Percentiles rank a stretch among this genome's conserved stretches.
Conservation (phyloP, 2,888 invertebrate genomes). For the Eupithecia tripunctaria region DNA sequence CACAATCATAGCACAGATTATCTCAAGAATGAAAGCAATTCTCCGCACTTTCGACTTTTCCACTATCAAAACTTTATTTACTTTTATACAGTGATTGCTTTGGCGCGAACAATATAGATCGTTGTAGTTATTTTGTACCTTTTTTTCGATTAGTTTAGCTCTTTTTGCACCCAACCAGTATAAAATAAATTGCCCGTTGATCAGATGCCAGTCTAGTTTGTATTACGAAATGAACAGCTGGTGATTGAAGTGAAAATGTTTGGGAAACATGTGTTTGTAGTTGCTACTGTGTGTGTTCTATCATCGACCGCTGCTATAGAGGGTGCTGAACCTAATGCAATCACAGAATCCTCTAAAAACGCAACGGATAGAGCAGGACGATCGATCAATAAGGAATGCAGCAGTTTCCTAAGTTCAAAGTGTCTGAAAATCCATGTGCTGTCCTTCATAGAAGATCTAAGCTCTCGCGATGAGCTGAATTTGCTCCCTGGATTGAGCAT, state of each 20-base stretch:
- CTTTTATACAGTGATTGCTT: constrained; percentile 67
- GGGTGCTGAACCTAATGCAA: constrained; percentile 59
- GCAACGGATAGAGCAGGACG: constrained; percentile 62
- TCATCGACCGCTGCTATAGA: constrained; percentile 62
- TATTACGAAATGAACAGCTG: constrained; percentile 64
- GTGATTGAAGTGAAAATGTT: constrained; percentile 64
- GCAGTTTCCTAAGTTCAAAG: constrained; percentile 84
- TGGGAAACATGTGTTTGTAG: constrained; percentile 56
- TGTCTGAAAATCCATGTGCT: constrained; percentile 92
- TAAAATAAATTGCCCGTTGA: constrained; percentile 70
- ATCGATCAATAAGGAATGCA: constrained; percentile 74
- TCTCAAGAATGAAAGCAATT: constrained; percentile 50
- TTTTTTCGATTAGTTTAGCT: constrained; percentile 51
- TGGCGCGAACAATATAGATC: constrained; percentile 63
- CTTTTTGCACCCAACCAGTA: constrained; percentile 61
- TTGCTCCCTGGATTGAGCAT: constrained; percentile 91
- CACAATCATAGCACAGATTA: constrained; percentile 43
- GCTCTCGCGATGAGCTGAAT: constrained; percentile 87
- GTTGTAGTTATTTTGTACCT: constrained; percentile 60
- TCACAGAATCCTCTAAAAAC: constrained; percentile 53
- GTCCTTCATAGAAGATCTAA: constrained; percentile 89
- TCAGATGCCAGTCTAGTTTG: constrained; percentile 64
- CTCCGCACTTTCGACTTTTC: constrained; percentile 61
- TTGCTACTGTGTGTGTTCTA: constrained; percentile 43
- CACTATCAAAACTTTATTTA: constrained; percentile 52